Conservation (phyloP, 2,797 vertebrate genomes). For the Lagorchestes hirsutus region DNA sequence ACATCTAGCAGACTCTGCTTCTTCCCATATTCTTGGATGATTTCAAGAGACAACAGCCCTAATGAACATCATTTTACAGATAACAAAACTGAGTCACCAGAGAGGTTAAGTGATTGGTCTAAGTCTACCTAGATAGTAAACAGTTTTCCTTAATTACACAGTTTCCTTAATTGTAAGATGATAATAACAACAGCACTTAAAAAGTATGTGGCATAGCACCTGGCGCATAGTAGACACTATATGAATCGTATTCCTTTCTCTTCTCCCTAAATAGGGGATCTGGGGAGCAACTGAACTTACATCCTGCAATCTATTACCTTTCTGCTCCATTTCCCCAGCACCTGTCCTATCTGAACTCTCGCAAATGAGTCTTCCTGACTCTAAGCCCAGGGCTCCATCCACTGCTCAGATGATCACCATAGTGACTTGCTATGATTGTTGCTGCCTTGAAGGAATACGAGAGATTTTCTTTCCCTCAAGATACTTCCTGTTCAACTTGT, state of each 20-base stretch:
- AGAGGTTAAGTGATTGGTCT: too few species aligned
- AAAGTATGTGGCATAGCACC: neutral
- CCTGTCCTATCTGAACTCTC: neutral
- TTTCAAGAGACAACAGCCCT: too few species aligned
- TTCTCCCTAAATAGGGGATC: neutral
- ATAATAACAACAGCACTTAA: neutral
- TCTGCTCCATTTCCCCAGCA: neutral
- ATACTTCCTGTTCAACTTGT: neutral
- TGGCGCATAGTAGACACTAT: neutral
- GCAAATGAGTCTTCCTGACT: neutral
- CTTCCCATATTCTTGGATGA: neutral
- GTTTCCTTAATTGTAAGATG: neutral
- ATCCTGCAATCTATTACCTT: neutral
- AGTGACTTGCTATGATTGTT: neutral
- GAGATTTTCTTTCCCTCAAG: neutral
- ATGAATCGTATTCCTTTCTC: neutral
- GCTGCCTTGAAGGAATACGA: neutral
- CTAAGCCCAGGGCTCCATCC: neutral
- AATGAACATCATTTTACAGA: too few species aligned
- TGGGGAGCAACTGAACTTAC: too few species aligned
- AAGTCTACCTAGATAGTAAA: neutral
- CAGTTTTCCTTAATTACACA: neutral
- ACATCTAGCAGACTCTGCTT: neutral
- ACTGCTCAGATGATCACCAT: neutral
- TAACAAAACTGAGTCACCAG: too few species aligned